Percentiles rank a stretch among this genome's conserved stretches.
phyloP scores from a whole-genome alignment of 2,113 vertebrate species.

The Phyllostomus hastatus region DNA sequence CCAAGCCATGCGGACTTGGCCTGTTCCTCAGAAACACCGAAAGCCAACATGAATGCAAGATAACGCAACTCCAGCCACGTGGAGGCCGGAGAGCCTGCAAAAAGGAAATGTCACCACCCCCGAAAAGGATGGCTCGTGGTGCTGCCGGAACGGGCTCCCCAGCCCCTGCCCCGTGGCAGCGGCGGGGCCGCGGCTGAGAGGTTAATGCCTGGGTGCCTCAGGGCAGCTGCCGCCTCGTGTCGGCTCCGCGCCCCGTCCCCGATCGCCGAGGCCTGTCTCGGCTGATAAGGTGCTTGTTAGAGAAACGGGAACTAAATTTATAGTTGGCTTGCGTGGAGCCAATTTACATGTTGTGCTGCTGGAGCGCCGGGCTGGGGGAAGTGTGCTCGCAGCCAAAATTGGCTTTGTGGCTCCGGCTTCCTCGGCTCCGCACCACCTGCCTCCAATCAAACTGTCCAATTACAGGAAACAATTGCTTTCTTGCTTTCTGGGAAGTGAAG shows the following conservation, averaged over 20 bases:
- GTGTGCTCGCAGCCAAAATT: conserved; percentile 77
- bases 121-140: fast-evolving
- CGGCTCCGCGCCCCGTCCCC: background rate
- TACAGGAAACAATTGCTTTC: conserved; percentile 85
- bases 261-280: conserved; percentile 30
- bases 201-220: background rate
- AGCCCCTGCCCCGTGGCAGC: background rate
- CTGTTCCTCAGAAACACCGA: conserved; percentile 22
- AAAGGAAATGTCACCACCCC: background rate
- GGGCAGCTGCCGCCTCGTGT: background rate
- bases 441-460: conserved; percentile 87
- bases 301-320: conserved; percentile 77
- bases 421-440: conserved; percentile 80
- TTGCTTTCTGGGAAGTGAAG: conserved; percentile 82
- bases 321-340: conserved; percentile 64
- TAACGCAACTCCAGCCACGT: background rate
- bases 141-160: background rate
- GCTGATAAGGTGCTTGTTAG: conserved; percentile 65
- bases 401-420: conserved; percentile 76
- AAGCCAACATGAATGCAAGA: conserved; percentile 53
- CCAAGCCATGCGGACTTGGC: background rate
- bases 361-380: conserved; percentile 76
- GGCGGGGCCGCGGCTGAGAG: background rate
- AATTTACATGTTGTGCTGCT: conserved; percentile 76
- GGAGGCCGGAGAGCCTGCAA: conserved; percentile 15